Conservation (phyloP, 2,113 vertebrate species). For the Esox niger region DNA sequence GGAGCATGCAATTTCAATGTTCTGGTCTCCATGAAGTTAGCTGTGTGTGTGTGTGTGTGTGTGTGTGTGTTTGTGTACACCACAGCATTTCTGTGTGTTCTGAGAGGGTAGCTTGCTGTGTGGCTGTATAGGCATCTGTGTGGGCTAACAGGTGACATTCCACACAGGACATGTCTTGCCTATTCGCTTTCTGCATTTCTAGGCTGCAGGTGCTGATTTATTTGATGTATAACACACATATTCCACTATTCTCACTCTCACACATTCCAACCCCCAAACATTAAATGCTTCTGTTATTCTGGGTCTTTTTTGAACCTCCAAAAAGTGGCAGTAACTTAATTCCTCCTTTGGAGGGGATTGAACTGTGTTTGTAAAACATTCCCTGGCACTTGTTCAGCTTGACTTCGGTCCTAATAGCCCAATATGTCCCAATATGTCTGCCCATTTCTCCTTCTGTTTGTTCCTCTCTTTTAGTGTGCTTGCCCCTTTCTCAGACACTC, state of each 20-base stretch:
- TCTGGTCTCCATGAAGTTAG: no score
- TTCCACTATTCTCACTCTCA: not conserved
- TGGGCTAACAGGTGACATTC: not conserved
- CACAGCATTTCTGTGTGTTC: not conserved
- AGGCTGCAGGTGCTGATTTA: not conserved
- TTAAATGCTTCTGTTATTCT: not conserved
- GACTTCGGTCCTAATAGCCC: not conserved
- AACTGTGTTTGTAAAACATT: slow-evolving; percentile 1
- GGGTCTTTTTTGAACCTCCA: not conserved
- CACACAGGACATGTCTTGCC: not conserved
- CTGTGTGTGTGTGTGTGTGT: not conserved
- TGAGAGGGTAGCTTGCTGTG: not conserved
- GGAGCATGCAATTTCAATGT: no score
- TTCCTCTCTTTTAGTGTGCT: no score
- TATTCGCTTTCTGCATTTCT: not conserved
- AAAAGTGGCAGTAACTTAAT: not conserved
- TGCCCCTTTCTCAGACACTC: no score
- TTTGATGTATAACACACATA: not conserved
- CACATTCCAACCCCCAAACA: not conserved
- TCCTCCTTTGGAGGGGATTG: not conserved
- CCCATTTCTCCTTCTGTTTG: no score
- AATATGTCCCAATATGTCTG: not conserved
- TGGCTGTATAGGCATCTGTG: not conserved
- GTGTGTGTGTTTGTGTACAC: slow-evolving; percentile 4
- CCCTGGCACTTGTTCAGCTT: not conserved